These are phyloP conservation scores for Thysanoteuthis rhombus DNA, from an alignment of 2,888 invertebrate genomes.

Conservation along the genomic window DNA sequence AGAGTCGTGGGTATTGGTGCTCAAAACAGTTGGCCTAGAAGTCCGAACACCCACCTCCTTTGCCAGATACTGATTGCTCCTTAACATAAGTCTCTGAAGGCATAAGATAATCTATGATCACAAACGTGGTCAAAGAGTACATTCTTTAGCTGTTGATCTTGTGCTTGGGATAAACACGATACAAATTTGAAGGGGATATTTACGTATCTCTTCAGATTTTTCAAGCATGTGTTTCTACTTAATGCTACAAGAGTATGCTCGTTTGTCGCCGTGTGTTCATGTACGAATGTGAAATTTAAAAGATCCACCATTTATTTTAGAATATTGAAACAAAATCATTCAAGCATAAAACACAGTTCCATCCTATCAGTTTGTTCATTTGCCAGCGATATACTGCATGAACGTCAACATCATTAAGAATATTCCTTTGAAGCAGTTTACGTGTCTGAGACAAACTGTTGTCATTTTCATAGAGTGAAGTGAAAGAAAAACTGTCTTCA, in stretches of 20 bases:
- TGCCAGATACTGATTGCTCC: not conserved
- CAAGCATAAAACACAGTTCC: no score
- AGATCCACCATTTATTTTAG: no score
- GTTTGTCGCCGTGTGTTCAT: not conserved
- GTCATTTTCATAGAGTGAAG: no score
- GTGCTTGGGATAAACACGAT: not conserved
- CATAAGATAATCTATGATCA: not conserved
- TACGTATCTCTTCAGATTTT: not conserved
- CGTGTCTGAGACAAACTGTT: no score
- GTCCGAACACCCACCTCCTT: not conserved
- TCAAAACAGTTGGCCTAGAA: not conserved
- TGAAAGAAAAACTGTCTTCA: no score
- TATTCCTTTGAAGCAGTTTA: no score
- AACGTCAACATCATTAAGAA: no score
- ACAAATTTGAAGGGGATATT: not conserved
- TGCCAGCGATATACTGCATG: no score
- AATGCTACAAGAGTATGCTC: not conserved
- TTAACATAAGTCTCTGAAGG: not conserved
- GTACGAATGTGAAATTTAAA: no score
- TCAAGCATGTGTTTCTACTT: constrained; percentile 12
- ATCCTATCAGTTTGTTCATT: no score
- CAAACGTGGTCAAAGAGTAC: not conserved
- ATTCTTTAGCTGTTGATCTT: not conserved
- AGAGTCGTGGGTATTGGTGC: not conserved
- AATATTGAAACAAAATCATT: no score